Conservation (phyloP, 1,140 invertebrate species). For the Drosophila auraria region DNA sequence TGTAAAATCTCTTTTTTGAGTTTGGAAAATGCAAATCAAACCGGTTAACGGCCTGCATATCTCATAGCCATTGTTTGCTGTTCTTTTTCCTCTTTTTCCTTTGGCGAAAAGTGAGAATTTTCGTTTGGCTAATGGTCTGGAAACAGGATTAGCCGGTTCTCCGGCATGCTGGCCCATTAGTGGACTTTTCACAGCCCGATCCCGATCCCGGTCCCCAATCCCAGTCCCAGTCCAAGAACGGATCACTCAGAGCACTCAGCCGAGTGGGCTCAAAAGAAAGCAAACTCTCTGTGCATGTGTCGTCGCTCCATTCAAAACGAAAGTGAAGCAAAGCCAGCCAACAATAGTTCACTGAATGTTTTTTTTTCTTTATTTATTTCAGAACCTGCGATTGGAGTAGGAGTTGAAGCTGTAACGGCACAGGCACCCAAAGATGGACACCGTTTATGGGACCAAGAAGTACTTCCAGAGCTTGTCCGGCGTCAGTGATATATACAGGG, state of each 20-base stretch:
- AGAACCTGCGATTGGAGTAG: constrained; percentile 39
- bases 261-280: constrained; percentile 54
- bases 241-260: constrained; percentile 39
- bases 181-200: constrained; percentile 22
- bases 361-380: constrained; percentile 21
- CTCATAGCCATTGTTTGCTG: constrained; percentile 28
- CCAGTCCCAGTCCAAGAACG: constrained; percentile 9
- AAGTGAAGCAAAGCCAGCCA: constrained; percentile 53
- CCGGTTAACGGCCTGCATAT: constrained; percentile 54
- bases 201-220: constrained; percentile 12
- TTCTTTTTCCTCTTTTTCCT: constrained; percentile 42
- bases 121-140: constrained; percentile 51
- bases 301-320: constrained; percentile 34
- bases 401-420: constrained; percentile 16
- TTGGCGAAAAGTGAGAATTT: constrained; percentile 77
- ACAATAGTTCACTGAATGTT: constrained; percentile 21
- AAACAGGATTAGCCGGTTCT: constrained; percentile 76
- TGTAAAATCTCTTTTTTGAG: constrained; percentile 2
- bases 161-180: constrained; percentile 47
- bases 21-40: constrained; percentile 52
- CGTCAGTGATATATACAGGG: constrained; percentile 82
- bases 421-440: constrained; percentile 63
- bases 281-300: constrained; percentile 32
- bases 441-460: constrained; percentile 83
- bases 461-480: constrained; percentile 83